phyloP scores from a whole-genome alignment of 2,888 invertebrate species.

The Azorinus chamasolen region DNA sequence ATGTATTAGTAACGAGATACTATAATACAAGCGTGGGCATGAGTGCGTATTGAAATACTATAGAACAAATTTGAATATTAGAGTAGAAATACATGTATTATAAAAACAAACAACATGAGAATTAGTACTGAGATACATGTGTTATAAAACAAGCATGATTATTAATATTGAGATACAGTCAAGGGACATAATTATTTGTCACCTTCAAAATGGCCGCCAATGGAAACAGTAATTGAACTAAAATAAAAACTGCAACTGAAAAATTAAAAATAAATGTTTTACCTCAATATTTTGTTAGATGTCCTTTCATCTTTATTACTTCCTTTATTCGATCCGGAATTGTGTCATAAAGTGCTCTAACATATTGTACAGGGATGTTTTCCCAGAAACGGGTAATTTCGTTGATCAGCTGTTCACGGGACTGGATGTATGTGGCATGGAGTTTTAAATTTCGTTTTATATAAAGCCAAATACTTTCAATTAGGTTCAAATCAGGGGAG shows the following conservation, averaged over 20 bases:
- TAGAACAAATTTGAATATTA: too few relatives aligned
- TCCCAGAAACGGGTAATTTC: neutral
- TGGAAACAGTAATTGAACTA: neutral
- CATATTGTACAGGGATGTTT: neutral
- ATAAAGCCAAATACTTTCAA: slow-evolving; percentile 1
- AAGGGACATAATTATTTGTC: neutral
- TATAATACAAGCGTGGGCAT: too few relatives aligned
- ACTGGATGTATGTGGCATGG: neutral
- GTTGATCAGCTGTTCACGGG: too few relatives aligned
- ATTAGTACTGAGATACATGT: too few relatives aligned
- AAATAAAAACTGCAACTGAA: neutral
- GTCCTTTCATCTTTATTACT: neutral
- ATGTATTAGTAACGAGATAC: too few relatives aligned
- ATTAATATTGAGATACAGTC: too few relatives aligned
- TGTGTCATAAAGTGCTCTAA: too few relatives aligned
- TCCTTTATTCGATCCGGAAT: neutral
- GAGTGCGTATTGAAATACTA: too few relatives aligned
- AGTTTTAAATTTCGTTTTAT: too few relatives aligned
- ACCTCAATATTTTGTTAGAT: neutral
- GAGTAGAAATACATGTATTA: too few relatives aligned
- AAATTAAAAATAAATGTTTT: neutral
- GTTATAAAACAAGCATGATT: too few relatives aligned
- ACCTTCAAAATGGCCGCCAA: neutral
- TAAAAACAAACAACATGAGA: too few relatives aligned
- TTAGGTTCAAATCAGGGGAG: neutral